phyloP scores from a whole-genome alignment of 2,888 invertebrate species.

The Tanypteryx hageni region DNA sequence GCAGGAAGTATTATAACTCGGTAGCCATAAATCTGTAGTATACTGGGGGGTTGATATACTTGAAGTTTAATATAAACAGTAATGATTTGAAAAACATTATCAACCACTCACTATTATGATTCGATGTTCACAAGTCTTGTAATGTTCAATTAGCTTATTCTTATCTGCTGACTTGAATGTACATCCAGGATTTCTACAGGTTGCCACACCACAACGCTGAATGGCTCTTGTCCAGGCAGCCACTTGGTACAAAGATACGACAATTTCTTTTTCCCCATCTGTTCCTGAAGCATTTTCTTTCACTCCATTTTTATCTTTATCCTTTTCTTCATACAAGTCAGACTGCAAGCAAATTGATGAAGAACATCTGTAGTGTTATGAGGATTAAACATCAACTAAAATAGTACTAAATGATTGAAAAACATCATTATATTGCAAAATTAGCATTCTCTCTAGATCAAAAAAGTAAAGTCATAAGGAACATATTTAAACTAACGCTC shows the following conservation, averaged over 20 bases:
- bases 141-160: slow-evolving; percentile 72
- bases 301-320: neutral
- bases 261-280: neutral
- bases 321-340: slow-evolving; percentile 51
- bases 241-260: neutral
- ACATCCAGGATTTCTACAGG: slow-evolving; percentile 72
- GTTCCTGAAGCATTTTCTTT: neutral
- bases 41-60: neutral
- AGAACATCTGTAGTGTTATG: neutral
- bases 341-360: slow-evolving; percentile 68
- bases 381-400: too few species aligned
- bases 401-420: too few species aligned
- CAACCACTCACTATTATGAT: slow-evolving; percentile 65
- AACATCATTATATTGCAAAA: too few species aligned
- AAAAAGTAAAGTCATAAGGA: too few species aligned
- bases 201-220: slow-evolving; percentile 67
- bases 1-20: too few species aligned
- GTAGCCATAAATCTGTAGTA: neutral
- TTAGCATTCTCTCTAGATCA: too few species aligned
- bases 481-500: too few species aligned
- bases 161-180: slow-evolving; percentile 69
- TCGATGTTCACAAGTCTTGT: slow-evolving; percentile 59
- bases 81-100: neutral
- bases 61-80: neutral
- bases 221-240: slow-evolving; percentile 69